phyloP scores from a whole-genome alignment of 2,113 vertebrate genomes.

The Zapus hudsonius region DNA sequence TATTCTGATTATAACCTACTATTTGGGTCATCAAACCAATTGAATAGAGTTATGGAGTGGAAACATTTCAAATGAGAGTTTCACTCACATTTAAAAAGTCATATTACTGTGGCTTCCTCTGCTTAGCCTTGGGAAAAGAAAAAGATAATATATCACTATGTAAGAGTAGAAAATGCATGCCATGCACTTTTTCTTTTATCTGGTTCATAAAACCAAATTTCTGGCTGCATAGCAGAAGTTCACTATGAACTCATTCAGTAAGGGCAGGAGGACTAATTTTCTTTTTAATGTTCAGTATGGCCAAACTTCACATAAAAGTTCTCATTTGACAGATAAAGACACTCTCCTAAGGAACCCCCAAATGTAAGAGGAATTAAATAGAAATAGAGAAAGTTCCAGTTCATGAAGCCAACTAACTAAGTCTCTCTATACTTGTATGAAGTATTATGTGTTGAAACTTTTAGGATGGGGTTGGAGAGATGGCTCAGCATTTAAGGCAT shows the following conservation, averaged over 20 bases:
- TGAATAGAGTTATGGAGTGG: constrained; percentile 74
- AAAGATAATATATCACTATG: constrained; percentile 70
- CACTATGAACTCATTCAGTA: constrained; percentile 62
- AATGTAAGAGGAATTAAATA: background rate
- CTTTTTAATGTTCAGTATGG: constrained; percentile 55
- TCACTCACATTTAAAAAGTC: constrained; percentile 76
- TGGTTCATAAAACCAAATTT: constrained; percentile 74
- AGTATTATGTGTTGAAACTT: background rate
- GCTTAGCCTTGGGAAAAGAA: constrained; percentile 74
- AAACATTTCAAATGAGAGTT: constrained; percentile 78
- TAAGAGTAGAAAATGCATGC: constrained; percentile 61
- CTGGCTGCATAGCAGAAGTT: constrained; percentile 63
- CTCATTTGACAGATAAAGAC: background rate
- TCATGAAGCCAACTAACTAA: background rate
- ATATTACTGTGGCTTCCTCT: constrained; percentile 44
- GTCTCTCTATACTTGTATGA: background rate
- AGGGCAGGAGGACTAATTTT: constrained; percentile 60
- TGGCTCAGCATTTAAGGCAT: no score
- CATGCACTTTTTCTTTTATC: constrained; percentile 65
- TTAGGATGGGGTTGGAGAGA: no score
- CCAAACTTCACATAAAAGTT: constrained; percentile 68
- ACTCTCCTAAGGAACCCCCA: background rate
- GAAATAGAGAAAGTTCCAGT: constrained; percentile 6
- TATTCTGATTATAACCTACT: constrained; percentile 61
- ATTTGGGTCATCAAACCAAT: constrained; percentile 69